Evolutionary conservation across 2,888 invertebrate genomes (phyloP).

Genomic region (Allacma fusca): DNA sequence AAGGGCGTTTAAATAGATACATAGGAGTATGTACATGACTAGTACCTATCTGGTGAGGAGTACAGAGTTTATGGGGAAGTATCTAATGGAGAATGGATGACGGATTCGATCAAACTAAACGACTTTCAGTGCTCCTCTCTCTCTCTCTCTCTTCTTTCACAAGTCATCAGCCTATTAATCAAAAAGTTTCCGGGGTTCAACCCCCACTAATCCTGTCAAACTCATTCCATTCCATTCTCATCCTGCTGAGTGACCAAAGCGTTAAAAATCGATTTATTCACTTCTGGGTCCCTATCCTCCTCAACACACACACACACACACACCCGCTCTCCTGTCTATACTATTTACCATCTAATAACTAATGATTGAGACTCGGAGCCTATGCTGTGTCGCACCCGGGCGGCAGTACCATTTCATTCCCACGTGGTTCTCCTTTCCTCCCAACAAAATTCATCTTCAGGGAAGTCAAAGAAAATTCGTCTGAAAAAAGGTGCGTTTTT

Average conservation of each 20-base stretch:
- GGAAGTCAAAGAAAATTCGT: too few relatives aligned
- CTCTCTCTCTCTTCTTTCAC: conserved; percentile 55
- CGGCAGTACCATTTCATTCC: too few relatives aligned
- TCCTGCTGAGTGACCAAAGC: conserved; percentile 51
- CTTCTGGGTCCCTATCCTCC: conserved; percentile 17
- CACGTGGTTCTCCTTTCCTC: not conserved
- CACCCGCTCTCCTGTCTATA: too few relatives aligned
- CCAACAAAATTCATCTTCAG: too few relatives aligned
- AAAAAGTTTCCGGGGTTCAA: conserved; percentile 60
- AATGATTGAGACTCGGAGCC: conserved; percentile 6
- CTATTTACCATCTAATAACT: conserved; percentile 21
- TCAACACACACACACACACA: too few relatives aligned
- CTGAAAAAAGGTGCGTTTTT: too few relatives aligned
- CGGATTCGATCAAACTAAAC: conserved; percentile 59
- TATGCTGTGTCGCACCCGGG: not conserved
- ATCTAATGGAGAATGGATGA: conserved; percentile 35
- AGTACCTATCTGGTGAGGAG: too few relatives aligned
- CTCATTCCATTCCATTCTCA: conserved; percentile 54
- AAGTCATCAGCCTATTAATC: conserved; percentile 62
- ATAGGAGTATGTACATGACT: too few relatives aligned
- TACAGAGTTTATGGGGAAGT: too few relatives aligned
- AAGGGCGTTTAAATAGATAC: too few relatives aligned
- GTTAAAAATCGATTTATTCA: conserved; percentile 49
- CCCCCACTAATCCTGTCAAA: conserved; percentile 61
- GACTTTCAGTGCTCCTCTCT: conserved; percentile 60